phyloP scores from a whole-genome alignment of 2,888 invertebrate genomes.

The Conistra vaccinii region DNA sequence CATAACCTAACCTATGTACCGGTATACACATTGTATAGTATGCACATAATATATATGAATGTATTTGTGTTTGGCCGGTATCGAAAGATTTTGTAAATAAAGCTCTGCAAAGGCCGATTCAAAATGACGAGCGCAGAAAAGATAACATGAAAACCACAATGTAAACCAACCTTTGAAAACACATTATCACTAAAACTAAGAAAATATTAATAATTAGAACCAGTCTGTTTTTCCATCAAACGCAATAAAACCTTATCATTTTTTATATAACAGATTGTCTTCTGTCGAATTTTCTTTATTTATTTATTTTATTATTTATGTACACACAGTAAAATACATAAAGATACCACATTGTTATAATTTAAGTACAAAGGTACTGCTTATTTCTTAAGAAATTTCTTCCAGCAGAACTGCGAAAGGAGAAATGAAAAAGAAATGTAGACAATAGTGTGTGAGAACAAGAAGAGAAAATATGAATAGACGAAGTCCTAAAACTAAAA shows the following conservation, averaged over 20 bases:
- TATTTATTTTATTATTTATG: no score
- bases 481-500: no score
- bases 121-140: neutral
- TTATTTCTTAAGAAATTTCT: no score
- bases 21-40: no score
- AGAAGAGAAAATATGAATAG: no score
- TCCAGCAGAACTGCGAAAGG: no score
- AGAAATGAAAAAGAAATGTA: no score
- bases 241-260: neutral
- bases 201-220: neutral
- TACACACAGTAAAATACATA: no score
- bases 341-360: no score
- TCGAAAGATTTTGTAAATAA: neutral
- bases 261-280: neutral
- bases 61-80: neutral
- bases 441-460: no score
- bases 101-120: neutral
- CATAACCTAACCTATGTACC: neutral
- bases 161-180: neutral
- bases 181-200: neutral
- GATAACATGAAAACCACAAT: neutral
- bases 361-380: no score
- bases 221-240: neutral
- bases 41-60: no score
- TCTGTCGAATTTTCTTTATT: neutral